These are phyloP conservation scores for Pilophorus perplexus DNA, from an alignment of 2,888 invertebrate genomes.

Conservation along the genomic window DNA sequence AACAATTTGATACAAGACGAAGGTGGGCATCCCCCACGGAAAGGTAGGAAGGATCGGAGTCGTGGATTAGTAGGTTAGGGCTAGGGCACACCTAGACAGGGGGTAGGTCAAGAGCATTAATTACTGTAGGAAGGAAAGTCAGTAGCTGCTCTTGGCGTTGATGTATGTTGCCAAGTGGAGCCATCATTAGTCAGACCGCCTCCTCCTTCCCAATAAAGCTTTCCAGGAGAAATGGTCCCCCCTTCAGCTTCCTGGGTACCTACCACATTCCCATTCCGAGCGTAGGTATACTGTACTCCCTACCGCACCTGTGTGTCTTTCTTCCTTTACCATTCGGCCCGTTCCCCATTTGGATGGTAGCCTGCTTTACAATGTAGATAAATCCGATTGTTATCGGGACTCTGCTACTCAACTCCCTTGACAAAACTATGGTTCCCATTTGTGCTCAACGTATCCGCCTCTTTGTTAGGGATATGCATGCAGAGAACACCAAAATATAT, in stretches of 20 bases:
- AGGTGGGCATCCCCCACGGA: neutral
- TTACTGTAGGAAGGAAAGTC: constrained; percentile 40
- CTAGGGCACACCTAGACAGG: no score
- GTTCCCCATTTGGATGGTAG: neutral
- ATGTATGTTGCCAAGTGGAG: constrained; percentile 43
- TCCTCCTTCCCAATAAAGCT: constrained; percentile 42
- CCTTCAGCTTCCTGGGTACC: neutral
- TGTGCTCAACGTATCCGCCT: no score
- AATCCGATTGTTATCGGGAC: no score
- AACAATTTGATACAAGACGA: constrained; percentile 20
- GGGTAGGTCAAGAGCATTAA: constrained; percentile 41
- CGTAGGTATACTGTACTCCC: neutral
- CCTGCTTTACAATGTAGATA: neutral
- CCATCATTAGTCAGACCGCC: constrained; percentile 43
- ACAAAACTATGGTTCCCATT: no score
- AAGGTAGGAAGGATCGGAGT: constrained; percentile 12
- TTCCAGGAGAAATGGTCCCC: constrained; percentile 26
- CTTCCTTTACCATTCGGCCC: neutral
- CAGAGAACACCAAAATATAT: no score
- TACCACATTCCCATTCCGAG: constrained; percentile 6
- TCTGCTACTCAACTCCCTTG: no score
- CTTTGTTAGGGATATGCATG: no score
- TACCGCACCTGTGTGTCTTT: constrained; percentile 6
- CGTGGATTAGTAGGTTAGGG: constrained; percentile 32
- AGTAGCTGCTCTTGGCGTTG: constrained; percentile 44